phyloP scores from a whole-genome alignment of 2,888 invertebrate species.

The Crioceris asparagi region DNA sequence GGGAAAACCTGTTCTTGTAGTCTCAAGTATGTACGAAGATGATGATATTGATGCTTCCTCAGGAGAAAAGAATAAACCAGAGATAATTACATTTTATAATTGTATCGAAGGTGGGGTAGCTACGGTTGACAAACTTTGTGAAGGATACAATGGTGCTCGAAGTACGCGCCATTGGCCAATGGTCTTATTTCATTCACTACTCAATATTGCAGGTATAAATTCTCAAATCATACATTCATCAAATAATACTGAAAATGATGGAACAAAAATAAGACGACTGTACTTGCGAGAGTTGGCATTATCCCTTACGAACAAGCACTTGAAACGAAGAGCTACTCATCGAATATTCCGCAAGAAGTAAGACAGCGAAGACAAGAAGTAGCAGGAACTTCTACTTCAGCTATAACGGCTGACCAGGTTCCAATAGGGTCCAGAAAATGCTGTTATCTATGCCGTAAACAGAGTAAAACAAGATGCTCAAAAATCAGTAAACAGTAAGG shows the following conservation, averaged over 20 bases:
- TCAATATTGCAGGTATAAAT: constrained; percentile 1
- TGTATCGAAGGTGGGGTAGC: not conserved
- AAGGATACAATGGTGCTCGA: constrained; percentile 3
- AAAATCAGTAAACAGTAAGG: no score
- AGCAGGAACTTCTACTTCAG: not conserved
- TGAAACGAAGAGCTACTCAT: constrained; percentile 1
- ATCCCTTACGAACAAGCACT: not conserved
- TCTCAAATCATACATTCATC: not conserved
- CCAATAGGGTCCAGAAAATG: not conserved
- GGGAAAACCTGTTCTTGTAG: no score
- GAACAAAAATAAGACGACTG: constrained; percentile 2
- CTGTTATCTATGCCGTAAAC: no score
- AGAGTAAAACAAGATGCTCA: not conserved
- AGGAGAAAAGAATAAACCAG: not conserved
- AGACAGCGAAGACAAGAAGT: constrained; percentile 2
- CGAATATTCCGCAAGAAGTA: not conserved
- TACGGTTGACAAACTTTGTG: constrained; percentile 1
- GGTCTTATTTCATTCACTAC: no score
- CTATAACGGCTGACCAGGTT: constrained; percentile 1
- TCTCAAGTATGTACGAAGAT: no score
- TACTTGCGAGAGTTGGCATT: constrained; percentile 1
- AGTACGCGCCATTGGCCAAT: constrained; percentile 4
- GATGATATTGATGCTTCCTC: constrained; percentile 1
- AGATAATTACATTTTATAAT: no score
- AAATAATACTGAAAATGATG: constrained; percentile 1